Evolutionary conservation across 2,888 invertebrate species (phyloP).

Genomic region (Nomada ruficornis): DNA sequence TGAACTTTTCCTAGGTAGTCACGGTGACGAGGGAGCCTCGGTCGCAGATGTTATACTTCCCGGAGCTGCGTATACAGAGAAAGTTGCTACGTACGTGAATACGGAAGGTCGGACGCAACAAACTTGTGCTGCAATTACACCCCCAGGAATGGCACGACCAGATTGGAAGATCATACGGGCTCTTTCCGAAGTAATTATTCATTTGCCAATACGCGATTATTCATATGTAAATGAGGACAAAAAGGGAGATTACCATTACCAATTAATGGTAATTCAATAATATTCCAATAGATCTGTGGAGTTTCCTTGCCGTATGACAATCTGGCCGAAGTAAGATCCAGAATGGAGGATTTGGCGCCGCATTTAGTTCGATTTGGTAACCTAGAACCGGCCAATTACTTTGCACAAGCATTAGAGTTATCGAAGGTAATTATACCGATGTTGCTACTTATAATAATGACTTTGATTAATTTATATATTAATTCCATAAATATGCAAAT

Average conservation of each 20-base stretch:
- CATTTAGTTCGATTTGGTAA: conserved; percentile 94
- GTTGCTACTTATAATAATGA: not conserved
- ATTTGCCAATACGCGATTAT: not conserved
- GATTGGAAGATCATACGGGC: conserved; percentile 99
- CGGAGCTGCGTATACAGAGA: conserved; percentile 99
- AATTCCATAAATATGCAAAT: not conserved
- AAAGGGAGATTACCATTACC: not conserved
- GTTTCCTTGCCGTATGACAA: conserved; percentile 93
- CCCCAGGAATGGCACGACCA: conserved; percentile 96
- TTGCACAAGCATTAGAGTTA: conserved; percentile 91
- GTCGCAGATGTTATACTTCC: conserved; percentile 97
- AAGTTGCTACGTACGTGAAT: conserved; percentile 98
- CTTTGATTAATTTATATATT: not conserved
- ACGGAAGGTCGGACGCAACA: conserved; percentile 98
- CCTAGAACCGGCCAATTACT: conserved; percentile 93
- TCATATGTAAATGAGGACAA: not conserved
- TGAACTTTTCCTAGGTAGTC: conserved; percentile 89
- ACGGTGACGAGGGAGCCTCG: conserved; percentile 96
- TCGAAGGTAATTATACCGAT: conserved; percentile 85
- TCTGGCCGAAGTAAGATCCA: conserved; percentile 91
- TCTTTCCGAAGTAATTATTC: conserved; percentile 91
- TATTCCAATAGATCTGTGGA: conserved; percentile 86
- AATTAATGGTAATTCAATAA: conserved; percentile 11
- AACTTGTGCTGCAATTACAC: conserved; percentile 93
- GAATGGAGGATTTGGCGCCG: conserved; percentile 94